Evolutionary conservation across 2,888 invertebrate species (phyloP), one percentile per base, ranked within the genome.

Genomic region (Lycophotia porphyrea): DNA sequence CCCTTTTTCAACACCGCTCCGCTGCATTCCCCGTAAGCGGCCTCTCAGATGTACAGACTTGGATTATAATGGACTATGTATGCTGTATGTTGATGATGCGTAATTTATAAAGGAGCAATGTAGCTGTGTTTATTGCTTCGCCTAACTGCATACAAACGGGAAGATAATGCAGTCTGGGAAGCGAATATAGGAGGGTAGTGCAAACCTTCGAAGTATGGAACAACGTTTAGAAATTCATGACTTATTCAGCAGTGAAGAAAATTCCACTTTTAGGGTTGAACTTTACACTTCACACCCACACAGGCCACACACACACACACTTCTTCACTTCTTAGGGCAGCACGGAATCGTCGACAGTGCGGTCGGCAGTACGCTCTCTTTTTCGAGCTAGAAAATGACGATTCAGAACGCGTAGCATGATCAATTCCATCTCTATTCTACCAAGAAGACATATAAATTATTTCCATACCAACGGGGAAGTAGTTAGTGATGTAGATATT

Each of bases 21-120:
- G 68, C 70, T 83, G 84, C 85, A 82, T 87, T 88, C 86, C 86
- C 71, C 76, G 84, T 81, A 83, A 74, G 87, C 87, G 87, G 87
- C 73, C 2, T 63, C 78, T 88, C 81, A 71, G 85, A 88, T 78
- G 73, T 86, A 21, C 79, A 55, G 67, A 76, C 71, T 82, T 61
- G 78, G 74, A 61, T 65, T 83, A 73, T 83, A 83, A 80, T 80
- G 76, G 76, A 66, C 65, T 64, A 80, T 84, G 81, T 83, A 74
- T 68, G 60, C 39, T 80, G 65, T 81, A 73, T 67, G 73, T n/a
- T 84, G 74, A 84, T 83, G 71, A 67, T 71, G 71, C 55, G 74
- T 71, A 42, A 80, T 80, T 84, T 80, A 76, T 83, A 76, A 76
- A 71, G 68, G 49, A 42, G 74, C 24, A 44, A 78, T 77, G 74